These are phyloP conservation scores for Amyelois transitella DNA, from an alignment of 1,140 invertebrate species.

Conservation along the genomic window DNA sequence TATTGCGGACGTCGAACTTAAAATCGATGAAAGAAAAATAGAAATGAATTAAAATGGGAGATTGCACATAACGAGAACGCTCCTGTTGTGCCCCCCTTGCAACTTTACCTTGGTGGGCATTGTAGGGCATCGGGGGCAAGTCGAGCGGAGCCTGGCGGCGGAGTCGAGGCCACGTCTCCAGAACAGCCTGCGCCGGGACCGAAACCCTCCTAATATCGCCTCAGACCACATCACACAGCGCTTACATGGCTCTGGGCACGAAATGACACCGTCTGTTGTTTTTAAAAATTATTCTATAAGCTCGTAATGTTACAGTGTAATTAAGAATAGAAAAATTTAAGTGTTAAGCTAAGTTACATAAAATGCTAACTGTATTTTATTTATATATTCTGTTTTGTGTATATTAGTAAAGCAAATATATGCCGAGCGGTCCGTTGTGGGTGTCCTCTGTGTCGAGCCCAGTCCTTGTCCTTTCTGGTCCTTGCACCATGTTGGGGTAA, in stretches of 20 bases:
- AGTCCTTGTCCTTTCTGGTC: constrained; percentile 1
- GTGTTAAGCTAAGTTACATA: constrained; percentile 20
- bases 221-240: constrained; percentile 66
- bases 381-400: constrained; percentile 13
- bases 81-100: constrained; percentile 41
- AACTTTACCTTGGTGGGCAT: constrained; percentile 50
- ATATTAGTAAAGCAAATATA: constrained; percentile 24
- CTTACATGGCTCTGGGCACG: constrained; percentile 66
- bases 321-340: constrained; percentile 13
- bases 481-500: background rate
- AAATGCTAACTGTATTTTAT: constrained; percentile 10
- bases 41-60: constrained; percentile 56
- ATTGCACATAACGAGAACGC: constrained; percentile 62
- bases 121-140: constrained; percentile 19
- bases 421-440: background rate
- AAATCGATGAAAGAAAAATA: constrained; percentile 31
- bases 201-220: constrained; percentile 61
- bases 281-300: constrained; percentile 70
- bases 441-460: background rate
- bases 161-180: constrained; percentile 1
- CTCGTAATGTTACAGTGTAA: constrained; percentile 27
- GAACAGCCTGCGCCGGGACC: constrained; percentile 12
- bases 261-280: constrained; percentile 71
- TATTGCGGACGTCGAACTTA: constrained; percentile 30
- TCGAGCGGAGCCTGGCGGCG: constrained; percentile 17